These are phyloP conservation scores for Coryphaenoides rupestris DNA, from an alignment of 2,113 vertebrate genomes.

Conservation along the genomic window DNA sequence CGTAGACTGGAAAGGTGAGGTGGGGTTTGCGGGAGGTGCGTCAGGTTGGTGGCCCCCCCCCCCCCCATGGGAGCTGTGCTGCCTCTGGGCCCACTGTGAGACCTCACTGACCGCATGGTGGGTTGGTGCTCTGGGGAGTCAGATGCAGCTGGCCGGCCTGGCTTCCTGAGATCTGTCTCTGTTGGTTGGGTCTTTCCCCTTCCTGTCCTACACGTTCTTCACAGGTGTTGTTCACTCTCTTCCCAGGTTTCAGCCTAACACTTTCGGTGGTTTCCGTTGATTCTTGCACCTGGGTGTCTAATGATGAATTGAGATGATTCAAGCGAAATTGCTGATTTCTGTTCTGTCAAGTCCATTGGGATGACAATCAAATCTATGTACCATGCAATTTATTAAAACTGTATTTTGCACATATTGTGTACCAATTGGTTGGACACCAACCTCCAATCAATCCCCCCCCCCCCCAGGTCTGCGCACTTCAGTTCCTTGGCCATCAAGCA, in stretches of 20 bases:
- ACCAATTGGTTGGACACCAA: neutral
- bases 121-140: constrained; percentile 9
- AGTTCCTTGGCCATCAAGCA: constrained; percentile 99
- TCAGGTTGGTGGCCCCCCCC: too few relatives aligned
- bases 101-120: constrained; percentile 11
- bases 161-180: constrained; percentile 5
- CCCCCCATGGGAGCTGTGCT: constrained; percentile 16
- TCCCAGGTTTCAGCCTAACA: constrained; percentile 23
- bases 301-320: too few relatives aligned
- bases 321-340: too few relatives aligned
- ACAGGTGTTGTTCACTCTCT: constrained; percentile 17
- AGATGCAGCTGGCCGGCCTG: neutral
- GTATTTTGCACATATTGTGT: neutral
- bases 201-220: neutral
- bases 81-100: constrained; percentile 21
- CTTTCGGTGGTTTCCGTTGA: too few relatives aligned
- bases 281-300: too few relatives aligned
- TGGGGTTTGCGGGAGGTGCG: constrained; percentile 8
- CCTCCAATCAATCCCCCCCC: too few relatives aligned
- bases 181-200: neutral
- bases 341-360: too few relatives aligned
- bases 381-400: too few relatives aligned
- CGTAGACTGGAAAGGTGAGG: constrained; percentile 96
- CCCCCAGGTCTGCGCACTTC: constrained; percentile 93
- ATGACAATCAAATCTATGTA: too few relatives aligned